A percentile compares a stretch with the other conserved stretches of the same genome.
Evolutionary conservation across 1,140 invertebrate genomes (phyloP).

Genomic region (Macrotrachela quadricornifera): DNA sequence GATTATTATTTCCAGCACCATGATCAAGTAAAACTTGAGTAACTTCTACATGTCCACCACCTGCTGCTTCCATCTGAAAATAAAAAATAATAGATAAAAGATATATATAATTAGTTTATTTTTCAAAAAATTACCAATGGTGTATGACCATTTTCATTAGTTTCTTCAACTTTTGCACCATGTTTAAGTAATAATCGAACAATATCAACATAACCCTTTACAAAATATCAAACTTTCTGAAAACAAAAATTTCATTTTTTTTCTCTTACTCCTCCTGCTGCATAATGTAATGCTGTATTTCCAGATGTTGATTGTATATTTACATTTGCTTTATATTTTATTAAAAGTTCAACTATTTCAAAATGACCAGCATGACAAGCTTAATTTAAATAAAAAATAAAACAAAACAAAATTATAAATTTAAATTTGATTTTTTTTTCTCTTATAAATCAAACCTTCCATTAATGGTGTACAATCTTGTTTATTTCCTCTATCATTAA

Average conservation of each 20-base stretch:
- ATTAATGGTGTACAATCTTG: slow-evolving; percentile 86
- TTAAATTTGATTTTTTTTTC: too few species aligned
- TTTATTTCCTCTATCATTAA: slow-evolving; percentile 79
- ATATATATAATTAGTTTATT: too few species aligned
- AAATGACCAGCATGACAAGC: slow-evolving; percentile 77
- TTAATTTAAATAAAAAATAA: too few species aligned
- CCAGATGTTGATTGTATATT: slow-evolving; percentile 74
- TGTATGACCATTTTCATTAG: slow-evolving; percentile 96
- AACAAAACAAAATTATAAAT: too few species aligned
- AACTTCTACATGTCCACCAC: slow-evolving; percentile 70
- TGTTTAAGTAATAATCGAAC: slow-evolving; percentile 38
- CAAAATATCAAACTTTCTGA: slow-evolving; percentile 81
- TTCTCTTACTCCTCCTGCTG: slow-evolving; percentile 39
- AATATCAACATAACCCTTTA: slow-evolving; percentile 36
- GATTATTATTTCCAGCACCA: slow-evolving; percentile 54
- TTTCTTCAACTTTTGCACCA: slow-evolving; percentile 85
- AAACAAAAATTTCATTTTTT: slow-evolving; percentile 63
- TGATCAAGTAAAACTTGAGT: slow-evolving; percentile 35
- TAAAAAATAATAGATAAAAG: too few species aligned
- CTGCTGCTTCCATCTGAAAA: slow-evolving; percentile 92
- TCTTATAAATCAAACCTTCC: slow-evolving; percentile 38
- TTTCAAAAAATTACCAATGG: slow-evolving; percentile 37
- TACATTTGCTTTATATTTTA: slow-evolving; percentile 75
- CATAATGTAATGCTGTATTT: slow-evolving; percentile 93
- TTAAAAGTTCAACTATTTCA: slow-evolving; percentile 71